These are phyloP conservation scores for Iguana delicatissima DNA, from an alignment of 2,797 vertebrate species.

Conservation along the genomic window DNA sequence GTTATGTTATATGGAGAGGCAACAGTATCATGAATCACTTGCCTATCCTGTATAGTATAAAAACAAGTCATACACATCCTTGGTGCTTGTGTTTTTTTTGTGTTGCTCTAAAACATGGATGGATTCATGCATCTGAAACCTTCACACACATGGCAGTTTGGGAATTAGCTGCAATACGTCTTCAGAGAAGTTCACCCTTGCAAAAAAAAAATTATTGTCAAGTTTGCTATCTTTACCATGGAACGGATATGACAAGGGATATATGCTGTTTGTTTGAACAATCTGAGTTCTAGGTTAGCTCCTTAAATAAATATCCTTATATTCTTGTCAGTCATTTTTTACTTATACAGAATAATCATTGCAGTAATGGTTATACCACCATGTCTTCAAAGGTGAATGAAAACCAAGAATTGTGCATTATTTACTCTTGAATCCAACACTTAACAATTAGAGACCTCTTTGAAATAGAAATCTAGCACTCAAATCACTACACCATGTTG, in stretches of 20 bases:
- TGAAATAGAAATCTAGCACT: background rate
- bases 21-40: background rate
- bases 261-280: background rate
- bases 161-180: background rate
- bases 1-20: background rate
- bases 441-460: background rate
- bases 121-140: too few relatives aligned
- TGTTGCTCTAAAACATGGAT: background rate
- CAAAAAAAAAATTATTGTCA: background rate
- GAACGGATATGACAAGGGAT: background rate
- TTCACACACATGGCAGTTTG: background rate
- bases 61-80: background rate
- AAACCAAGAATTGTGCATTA: background rate
- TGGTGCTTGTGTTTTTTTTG: background rate
- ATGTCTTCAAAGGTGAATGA: background rate
- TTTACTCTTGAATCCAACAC: background rate
- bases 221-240: background rate
- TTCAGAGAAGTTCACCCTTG: conserved; percentile 4
- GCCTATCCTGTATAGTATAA: background rate
- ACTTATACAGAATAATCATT: background rate
- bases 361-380: background rate
- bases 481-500: too few relatives aligned
- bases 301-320: background rate
- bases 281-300: background rate
- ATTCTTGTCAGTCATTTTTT: background rate